Evolutionary conservation across 2,888 invertebrate species (phyloP).

Genomic region (Stenichneumon culpator): DNA sequence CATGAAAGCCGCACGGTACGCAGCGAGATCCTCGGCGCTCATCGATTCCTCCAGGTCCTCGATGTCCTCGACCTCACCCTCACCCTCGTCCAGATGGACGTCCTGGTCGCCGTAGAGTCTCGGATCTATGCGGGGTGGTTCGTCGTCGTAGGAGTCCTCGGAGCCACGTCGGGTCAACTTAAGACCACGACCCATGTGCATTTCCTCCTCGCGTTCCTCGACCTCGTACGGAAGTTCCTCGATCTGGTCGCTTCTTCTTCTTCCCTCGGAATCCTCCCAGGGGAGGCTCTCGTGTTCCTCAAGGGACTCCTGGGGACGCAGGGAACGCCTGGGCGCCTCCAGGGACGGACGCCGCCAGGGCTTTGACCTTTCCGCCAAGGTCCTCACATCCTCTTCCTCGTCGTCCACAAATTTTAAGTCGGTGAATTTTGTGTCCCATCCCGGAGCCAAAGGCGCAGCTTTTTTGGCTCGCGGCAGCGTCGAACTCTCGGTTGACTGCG

Average conservation of each 20-base stretch:
- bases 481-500: slow-evolving; percentile 88
- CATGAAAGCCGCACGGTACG: slow-evolving; percentile 66
- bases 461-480: slow-evolving; percentile 88
- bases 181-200: slow-evolving; percentile 64
- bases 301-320: slow-evolving; percentile 74
- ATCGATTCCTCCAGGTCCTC: slow-evolving; percentile 59
- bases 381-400: slow-evolving; percentile 73
- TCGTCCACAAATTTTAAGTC: slow-evolving; percentile 80
- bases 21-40: slow-evolving; percentile 46
- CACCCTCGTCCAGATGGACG: slow-evolving; percentile 42
- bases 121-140: slow-evolving; percentile 74
- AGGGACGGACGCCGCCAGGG: slow-evolving; percentile 83
- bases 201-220: slow-evolving; percentile 62
- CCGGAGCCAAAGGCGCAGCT: slow-evolving; percentile 85
- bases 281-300: slow-evolving; percentile 65
- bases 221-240: slow-evolving; percentile 62
- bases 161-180: slow-evolving; percentile 57
- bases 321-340: slow-evolving; percentile 80
- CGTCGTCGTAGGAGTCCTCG: slow-evolving; percentile 72
- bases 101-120: slow-evolving; percentile 75
- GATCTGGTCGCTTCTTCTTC: slow-evolving; percentile 55
- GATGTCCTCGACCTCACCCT: slow-evolving; percentile 31
- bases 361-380: slow-evolving; percentile 75
- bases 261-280: slow-evolving; percentile 72
- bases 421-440: slow-evolving; percentile 85